Evolutionary conservation across 2,113 vertebrate genomes (phyloP).

Genomic region (Plecturocebus donacophilus): DNA sequence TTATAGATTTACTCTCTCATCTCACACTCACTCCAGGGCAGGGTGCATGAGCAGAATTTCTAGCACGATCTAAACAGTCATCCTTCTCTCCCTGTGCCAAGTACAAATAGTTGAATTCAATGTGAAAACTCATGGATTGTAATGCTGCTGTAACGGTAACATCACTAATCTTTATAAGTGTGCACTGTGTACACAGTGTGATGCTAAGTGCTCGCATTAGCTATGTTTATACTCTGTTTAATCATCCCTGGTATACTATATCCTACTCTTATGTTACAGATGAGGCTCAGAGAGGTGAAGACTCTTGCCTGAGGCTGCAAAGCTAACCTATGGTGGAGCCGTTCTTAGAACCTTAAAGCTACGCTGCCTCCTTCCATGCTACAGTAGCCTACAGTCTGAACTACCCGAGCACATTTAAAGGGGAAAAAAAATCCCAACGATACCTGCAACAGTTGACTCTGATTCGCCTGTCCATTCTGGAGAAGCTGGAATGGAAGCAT

Average conservation of each 20-base stretch:
- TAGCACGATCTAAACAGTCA: neutral
- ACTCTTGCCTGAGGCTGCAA: neutral
- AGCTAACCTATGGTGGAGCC: neutral
- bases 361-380: neutral
- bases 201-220: neutral
- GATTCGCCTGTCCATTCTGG: conserved; percentile 71
- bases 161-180: neutral
- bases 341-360: neutral
- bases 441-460: conserved; percentile 82
- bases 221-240: neutral
- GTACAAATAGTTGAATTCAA: neutral
- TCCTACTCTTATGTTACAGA: neutral
- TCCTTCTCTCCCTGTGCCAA: neutral
- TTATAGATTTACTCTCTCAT: neutral
- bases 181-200: neutral
- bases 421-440: neutral
- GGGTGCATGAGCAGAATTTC: neutral
- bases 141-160: accelerated
- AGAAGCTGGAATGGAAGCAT: conserved; percentile 70
- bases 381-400: neutral
- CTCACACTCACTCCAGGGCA: neutral
- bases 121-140: neutral
- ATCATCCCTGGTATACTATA: neutral
- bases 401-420: neutral
- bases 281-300: conserved; percentile 32